phyloP scores from a whole-genome alignment of 92 coral and sea anemone genomes.

The Ricordea florida region DNA sequence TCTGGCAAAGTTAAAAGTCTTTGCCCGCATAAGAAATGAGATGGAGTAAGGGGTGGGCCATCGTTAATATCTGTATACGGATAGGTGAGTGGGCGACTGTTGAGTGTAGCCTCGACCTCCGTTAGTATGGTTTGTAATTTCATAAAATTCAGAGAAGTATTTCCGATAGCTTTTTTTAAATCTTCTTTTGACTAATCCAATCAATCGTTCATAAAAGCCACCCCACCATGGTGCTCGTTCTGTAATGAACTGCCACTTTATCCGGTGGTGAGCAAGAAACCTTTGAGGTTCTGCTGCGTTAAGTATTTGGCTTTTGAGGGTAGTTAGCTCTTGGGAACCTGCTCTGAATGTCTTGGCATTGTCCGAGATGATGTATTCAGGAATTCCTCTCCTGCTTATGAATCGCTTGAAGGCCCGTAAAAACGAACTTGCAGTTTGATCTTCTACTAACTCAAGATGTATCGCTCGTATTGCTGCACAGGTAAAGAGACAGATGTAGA shows the following conservation, averaged over 20 bases:
- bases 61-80: conserved; percentile 23
- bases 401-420: conserved; percentile 38
- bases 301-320: not conserved
- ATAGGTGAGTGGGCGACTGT: conserved; percentile 39
- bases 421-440: conserved; percentile 13
- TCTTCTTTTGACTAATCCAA: no score
- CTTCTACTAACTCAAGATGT: conserved; percentile 42
- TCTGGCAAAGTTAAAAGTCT: no score
- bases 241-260: conserved; percentile 26
- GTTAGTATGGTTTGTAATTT: conserved; percentile 5
- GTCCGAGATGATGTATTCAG: no score
- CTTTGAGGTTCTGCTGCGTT: conserved; percentile 28
- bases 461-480: conserved; percentile 23
- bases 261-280: conserved; percentile 19
- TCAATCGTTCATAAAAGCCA: no score
- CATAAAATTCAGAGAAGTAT: not conserved
- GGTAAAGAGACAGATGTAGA: no score
- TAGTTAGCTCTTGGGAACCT: conserved; percentile 14
- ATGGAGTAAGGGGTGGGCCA: conserved; percentile 54
- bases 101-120: conserved; percentile 7
- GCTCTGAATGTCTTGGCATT: conserved; percentile 47
- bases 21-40: conserved; percentile 49
- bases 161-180: not conserved
- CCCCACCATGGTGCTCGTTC: no score
- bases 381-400: no score